phyloP scores from a whole-genome alignment of 2,888 invertebrate genomes.

The Alitta virens region DNA sequence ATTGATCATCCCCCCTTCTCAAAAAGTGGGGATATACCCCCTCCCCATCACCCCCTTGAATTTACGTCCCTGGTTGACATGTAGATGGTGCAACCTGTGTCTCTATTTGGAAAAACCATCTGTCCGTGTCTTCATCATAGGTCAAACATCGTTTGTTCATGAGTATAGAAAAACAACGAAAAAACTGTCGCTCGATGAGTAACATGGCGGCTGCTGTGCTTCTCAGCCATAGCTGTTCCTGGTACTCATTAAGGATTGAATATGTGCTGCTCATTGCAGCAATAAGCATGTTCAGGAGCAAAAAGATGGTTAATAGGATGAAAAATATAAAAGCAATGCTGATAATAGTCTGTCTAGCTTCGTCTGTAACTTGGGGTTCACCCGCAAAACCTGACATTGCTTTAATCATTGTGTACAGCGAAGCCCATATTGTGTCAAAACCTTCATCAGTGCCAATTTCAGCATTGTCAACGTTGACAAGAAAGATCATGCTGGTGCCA shows the following conservation, averaged over 20 bases:
- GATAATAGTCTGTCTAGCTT: not conserved
- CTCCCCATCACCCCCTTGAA: too few relatives aligned
- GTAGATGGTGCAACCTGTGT: too few relatives aligned
- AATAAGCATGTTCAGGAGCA: constrained; percentile 12
- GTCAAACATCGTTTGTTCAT: too few relatives aligned
- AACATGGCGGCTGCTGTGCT: not conserved
- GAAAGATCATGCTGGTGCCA: not conserved
- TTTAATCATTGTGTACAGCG: constrained; percentile 4
- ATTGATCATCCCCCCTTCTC: too few relatives aligned
- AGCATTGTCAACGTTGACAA: not conserved
- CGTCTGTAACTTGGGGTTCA: not conserved
- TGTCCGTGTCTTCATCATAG: too few relatives aligned
- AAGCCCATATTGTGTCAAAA: not conserved
- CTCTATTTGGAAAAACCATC: too few relatives aligned
- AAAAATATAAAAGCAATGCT: not conserved
- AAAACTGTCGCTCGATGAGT: not conserved
- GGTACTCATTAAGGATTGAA: not conserved
- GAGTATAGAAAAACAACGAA: too few relatives aligned
- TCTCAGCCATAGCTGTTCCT: not conserved
- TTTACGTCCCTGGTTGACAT: too few relatives aligned
- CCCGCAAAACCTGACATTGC: not conserved
- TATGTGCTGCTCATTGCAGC: constrained; percentile 15
- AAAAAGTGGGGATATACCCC: too few relatives aligned
- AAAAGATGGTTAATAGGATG: not conserved
- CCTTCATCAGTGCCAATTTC: not conserved